These are phyloP conservation scores for Eudasyphora cyanicolor DNA, from an alignment of 2,888 invertebrate genomes.

Conservation along the genomic window DNA sequence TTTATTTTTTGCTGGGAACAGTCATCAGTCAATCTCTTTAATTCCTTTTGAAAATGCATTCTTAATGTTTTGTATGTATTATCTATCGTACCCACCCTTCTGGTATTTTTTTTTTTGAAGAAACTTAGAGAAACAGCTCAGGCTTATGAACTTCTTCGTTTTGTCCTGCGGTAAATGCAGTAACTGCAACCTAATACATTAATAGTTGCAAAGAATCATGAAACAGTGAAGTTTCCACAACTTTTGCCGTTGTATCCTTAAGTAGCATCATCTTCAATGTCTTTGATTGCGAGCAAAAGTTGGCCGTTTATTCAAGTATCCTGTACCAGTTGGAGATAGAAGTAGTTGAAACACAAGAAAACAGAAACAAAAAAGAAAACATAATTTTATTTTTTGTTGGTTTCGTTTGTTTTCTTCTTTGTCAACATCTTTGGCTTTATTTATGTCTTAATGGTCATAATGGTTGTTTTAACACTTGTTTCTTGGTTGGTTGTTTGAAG, in stretches of 20 bases:
- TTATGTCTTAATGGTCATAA: constrained; percentile 35
- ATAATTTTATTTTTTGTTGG: constrained; percentile 69
- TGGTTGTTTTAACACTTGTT: constrained; percentile 31
- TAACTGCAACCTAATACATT: constrained; percentile 76
- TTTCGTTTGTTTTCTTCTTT: constrained; percentile 8
- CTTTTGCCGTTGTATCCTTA: constrained; percentile 67
- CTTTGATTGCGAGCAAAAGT: constrained; percentile 39
- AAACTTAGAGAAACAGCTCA: not conserved
- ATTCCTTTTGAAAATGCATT: too few species aligned
- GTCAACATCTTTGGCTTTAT: constrained; percentile 5
- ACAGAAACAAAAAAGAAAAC: constrained; percentile 74
- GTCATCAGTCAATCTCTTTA: too few species aligned
- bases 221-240: constrained; percentile 67
- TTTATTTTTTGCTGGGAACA: too few species aligned
- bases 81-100: too few species aligned
- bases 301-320: constrained; percentile 51
- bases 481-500: not conserved
- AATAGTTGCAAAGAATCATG: constrained; percentile 73
- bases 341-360: constrained; percentile 73
- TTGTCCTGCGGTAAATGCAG: constrained; percentile 63
- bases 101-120: not conserved
- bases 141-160: constrained; percentile 52
- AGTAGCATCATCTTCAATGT: constrained; percentile 70
- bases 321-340: constrained; percentile 29
- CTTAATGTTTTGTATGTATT: too few species aligned